Conservation (phyloP, 2,797 vertebrate genomes). For the Coccyzus lansbergi region DNA sequence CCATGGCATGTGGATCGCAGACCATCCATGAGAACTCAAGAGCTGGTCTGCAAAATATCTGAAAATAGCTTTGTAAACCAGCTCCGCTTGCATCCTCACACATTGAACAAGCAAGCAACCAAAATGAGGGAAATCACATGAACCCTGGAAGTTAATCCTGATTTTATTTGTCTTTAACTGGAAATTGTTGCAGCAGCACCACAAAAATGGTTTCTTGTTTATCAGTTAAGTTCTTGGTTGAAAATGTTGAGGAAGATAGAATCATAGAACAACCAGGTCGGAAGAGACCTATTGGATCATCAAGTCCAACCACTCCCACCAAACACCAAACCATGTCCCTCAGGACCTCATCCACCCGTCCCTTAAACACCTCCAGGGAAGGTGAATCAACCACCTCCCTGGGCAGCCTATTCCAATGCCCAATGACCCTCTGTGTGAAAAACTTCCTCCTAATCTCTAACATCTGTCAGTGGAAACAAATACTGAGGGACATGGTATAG, state of each 20-base stretch:
- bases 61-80: not conserved
- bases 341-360: too few species aligned
- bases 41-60: not conserved
- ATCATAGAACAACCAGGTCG: too few species aligned
- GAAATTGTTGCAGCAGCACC: not conserved
- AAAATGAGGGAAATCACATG: not conserved
- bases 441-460: too few species aligned
- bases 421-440: too few species aligned
- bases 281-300: too few species aligned
- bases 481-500: too few species aligned
- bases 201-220: not conserved
- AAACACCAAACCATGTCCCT: too few species aligned
- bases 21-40: not conserved
- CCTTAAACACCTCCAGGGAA: too few species aligned
- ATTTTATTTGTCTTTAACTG: not conserved
- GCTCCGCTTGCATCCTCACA: not conserved
- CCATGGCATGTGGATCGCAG: not conserved
- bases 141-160: not conserved
- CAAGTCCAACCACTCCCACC: too few species aligned
- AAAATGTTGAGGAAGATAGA: not conserved
- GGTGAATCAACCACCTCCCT: too few species aligned
- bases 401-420: too few species aligned
- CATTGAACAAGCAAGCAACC: not conserved
- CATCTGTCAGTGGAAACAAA: too few species aligned
- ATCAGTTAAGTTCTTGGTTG: not conserved